Percentiles rank a stretch among this genome's conserved stretches.
Evolutionary conservation across 1,140 invertebrate species (phyloP).

Genomic region (Drosophila pachea): DNA sequence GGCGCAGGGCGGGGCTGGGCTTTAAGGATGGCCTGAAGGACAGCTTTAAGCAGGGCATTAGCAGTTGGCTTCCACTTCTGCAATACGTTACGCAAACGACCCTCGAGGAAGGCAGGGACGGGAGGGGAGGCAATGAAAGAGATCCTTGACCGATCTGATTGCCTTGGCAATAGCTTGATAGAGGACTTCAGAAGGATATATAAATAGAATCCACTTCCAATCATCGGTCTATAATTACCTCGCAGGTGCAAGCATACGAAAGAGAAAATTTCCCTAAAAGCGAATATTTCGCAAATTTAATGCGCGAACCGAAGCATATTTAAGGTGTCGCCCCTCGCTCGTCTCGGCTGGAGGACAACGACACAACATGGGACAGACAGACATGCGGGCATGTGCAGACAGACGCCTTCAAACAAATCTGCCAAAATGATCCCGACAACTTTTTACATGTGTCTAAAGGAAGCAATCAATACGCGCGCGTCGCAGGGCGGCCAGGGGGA

Average conservation of each 20-base stretch:
- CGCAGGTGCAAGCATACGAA: too few species aligned
- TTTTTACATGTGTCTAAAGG: conserved; percentile 33
- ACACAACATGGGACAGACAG: background rate
- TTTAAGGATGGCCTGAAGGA: background rate
- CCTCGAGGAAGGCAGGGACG: too few species aligned
- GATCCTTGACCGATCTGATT: too few species aligned
- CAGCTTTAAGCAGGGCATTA: background rate
- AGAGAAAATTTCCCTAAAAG: background rate
- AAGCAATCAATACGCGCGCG: conserved; percentile 44
- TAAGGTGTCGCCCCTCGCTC: conserved; percentile 3
- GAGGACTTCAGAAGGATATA: too few species aligned
- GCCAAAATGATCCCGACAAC: conserved; percentile 35
- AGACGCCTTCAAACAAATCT: conserved; percentile 41
- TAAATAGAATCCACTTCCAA: too few species aligned
- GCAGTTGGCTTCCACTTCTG: too few species aligned
- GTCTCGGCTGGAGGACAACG: background rate
- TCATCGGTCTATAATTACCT: too few species aligned
- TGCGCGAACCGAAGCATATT: conserved; percentile 18
- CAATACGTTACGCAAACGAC: too few species aligned
- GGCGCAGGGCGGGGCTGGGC: background rate
- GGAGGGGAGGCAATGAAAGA: too few species aligned
- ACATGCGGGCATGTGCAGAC: too few species aligned
- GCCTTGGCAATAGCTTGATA: too few species aligned
- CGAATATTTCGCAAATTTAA: conserved; percentile 12
- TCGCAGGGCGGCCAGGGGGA: background rate